phyloP scores from a whole-genome alignment of 2,113 vertebrate species.

The Chaenogobius annularis region DNA sequence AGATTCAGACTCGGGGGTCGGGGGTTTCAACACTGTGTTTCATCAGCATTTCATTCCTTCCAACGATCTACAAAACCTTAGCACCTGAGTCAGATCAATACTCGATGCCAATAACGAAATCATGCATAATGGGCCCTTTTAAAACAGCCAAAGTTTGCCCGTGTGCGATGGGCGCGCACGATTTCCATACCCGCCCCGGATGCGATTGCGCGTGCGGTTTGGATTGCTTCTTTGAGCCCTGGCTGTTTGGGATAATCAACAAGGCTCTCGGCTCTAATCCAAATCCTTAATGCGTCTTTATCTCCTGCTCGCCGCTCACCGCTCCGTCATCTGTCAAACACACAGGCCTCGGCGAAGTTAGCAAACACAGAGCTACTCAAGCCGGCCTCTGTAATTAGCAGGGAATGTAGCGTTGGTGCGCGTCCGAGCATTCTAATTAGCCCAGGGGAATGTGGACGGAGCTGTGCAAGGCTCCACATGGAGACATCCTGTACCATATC shows the following conservation, averaged over 20 bases:
- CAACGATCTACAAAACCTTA: too few species aligned
- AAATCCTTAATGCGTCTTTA: constrained; percentile 36
- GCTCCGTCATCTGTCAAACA: constrained; percentile 18
- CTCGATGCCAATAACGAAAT: too few species aligned
- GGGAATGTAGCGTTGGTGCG: not conserved
- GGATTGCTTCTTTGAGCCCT: constrained; percentile 22
- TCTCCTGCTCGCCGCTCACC: constrained; percentile 13
- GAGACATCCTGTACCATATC: too few species aligned
- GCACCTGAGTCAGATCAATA: too few species aligned
- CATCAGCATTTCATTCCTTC: too few species aligned
- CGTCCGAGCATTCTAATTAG: not conserved
- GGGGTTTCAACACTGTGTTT: too few species aligned
- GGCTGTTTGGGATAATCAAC: constrained; percentile 39
- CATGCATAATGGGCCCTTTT: too few species aligned
- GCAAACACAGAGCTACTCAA: not conserved
- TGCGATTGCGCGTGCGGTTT: constrained; percentile 15
- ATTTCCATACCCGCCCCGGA: too few species aligned
- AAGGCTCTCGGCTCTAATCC: constrained; percentile 8
- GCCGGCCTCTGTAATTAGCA: not conserved
- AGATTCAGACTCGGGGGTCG: too few species aligned
- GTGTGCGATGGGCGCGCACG: not conserved
- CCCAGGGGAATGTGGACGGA: not conserved
- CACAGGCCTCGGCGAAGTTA: not conserved
- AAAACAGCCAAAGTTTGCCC: too few species aligned
- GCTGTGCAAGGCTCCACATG: not conserved